Evolutionary conservation across 2,113 vertebrate species (phyloP).

Genomic region (Dendrocopos noguchii): DNA sequence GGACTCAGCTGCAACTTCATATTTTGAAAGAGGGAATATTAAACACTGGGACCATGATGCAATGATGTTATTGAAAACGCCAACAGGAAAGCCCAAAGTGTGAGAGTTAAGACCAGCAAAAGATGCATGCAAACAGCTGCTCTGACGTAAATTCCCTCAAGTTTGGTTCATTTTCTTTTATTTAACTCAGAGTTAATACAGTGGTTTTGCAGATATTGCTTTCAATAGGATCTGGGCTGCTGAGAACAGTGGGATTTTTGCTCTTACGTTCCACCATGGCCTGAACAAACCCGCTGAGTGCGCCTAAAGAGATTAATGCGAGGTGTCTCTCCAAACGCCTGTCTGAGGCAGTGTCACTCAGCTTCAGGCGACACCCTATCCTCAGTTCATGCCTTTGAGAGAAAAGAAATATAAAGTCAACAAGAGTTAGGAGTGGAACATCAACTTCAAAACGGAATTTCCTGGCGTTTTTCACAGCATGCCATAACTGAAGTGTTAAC

Average conservation of each 20-base stretch:
- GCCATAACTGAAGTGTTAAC: slow-evolving; percentile 47
- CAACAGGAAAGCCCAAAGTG: slow-evolving; percentile 48
- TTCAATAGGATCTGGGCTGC: background rate
- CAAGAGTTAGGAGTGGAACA: background rate
- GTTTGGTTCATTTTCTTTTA: slow-evolving; percentile 3
- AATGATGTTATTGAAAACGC: slow-evolving; percentile 29
- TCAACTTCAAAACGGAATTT: slow-evolving; percentile 38
- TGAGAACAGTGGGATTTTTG: background rate
- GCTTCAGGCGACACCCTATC: background rate
- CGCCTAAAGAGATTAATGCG: background rate
- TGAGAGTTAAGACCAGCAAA: slow-evolving; percentile 59
- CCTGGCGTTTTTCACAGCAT: background rate
- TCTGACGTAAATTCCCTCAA: slow-evolving; percentile 41
- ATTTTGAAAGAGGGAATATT: slow-evolving; percentile 67
- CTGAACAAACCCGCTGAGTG: background rate
- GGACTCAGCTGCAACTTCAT: slow-evolving; percentile 69
- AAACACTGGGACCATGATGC: slow-evolving; percentile 50
- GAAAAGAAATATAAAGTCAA: slow-evolving; percentile 37
- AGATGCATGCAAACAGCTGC: slow-evolving; percentile 38
- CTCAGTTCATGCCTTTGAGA: background rate
- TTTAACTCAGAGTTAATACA: background rate
- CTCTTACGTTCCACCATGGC: background rate
- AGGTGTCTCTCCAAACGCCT: background rate
- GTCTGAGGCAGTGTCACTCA: background rate
- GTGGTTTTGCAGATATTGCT: background rate